Conservation (phyloP, 2,888 invertebrate species). For the Dasysyrphus albostriatus region DNA sequence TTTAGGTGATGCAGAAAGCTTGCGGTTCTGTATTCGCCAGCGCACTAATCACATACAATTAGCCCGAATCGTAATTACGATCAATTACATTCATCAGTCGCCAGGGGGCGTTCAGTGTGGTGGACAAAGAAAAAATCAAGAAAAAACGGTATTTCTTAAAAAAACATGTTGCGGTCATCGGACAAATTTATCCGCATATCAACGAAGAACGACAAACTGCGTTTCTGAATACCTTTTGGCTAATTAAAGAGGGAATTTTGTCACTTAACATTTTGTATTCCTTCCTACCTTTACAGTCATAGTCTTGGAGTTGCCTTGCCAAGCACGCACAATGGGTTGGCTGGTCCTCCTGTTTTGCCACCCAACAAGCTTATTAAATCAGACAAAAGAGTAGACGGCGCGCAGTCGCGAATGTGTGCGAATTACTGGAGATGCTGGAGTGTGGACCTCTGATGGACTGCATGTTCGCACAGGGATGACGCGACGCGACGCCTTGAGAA, state of each 20-base stretch:
- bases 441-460: neutral
- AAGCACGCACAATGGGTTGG: slow-evolving; percentile 64
- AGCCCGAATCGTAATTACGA: slow-evolving; percentile 65
- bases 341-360: slow-evolving; percentile 28
- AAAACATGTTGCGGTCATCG: slow-evolving; percentile 61
- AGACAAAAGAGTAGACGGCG: slow-evolving; percentile 20
- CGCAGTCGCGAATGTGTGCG: slow-evolving; percentile 55
- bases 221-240: slow-evolving; percentile 14
- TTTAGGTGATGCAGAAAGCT: slow-evolving; percentile 45
- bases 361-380: slow-evolving; percentile 55
- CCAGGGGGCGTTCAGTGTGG: slow-evolving; percentile 33
- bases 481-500: slow-evolving; percentile 12
- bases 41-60: slow-evolving; percentile 71
- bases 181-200: slow-evolving; percentile 56
- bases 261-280: slow-evolving; percentile 36
- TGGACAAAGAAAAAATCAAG: slow-evolving; percentile 28
- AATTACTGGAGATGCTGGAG: slow-evolving; percentile 56
- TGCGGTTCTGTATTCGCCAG: slow-evolving; percentile 49
- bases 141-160: slow-evolving; percentile 62
- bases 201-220: slow-evolving; percentile 38
- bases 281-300: neutral
- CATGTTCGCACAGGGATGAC: slow-evolving; percentile 33
- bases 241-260: slow-evolving; percentile 53
- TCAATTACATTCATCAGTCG: slow-evolving; percentile 62
- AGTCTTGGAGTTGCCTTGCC: slow-evolving; percentile 39